Conservation (phyloP, 2,888 invertebrate genomes). For the Lithophane semibrunnea region DNA sequence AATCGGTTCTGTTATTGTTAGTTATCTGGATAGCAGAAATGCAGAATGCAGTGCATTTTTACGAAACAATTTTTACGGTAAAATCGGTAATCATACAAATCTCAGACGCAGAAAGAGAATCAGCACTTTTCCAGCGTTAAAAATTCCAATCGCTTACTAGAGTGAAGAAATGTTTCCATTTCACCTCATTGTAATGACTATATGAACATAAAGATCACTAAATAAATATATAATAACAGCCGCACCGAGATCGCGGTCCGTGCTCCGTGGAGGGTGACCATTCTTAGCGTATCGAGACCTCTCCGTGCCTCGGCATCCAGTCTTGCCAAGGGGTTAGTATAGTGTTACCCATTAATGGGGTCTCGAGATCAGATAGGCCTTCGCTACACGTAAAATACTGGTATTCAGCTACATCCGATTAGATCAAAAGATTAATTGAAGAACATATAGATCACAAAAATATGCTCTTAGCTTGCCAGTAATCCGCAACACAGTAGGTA, state of each 20-base stretch:
- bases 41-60: not conserved
- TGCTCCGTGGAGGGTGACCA: not conserved
- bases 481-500: not conserved
- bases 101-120: not conserved
- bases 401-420: not conserved
- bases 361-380: not conserved
- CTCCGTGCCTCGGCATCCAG: not conserved
- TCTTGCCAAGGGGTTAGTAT: not conserved
- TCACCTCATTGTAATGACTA: not conserved
- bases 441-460: not conserved
- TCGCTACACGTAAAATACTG: not conserved
- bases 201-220: not conserved
- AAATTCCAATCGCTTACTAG: not conserved
- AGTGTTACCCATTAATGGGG: not conserved
- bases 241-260: no score
- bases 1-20: not conserved
- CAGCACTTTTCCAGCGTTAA: not conserved
- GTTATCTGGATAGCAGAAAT: not conserved
- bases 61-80: not conserved
- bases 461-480: not conserved
- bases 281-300: not conserved
- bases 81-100: not conserved
- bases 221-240: not conserved
- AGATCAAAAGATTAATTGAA: not conserved
- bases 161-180: not conserved